Evolutionary conservation across 2,888 invertebrate species (phyloP).

Genomic region (Bruchidius siliquastri): DNA sequence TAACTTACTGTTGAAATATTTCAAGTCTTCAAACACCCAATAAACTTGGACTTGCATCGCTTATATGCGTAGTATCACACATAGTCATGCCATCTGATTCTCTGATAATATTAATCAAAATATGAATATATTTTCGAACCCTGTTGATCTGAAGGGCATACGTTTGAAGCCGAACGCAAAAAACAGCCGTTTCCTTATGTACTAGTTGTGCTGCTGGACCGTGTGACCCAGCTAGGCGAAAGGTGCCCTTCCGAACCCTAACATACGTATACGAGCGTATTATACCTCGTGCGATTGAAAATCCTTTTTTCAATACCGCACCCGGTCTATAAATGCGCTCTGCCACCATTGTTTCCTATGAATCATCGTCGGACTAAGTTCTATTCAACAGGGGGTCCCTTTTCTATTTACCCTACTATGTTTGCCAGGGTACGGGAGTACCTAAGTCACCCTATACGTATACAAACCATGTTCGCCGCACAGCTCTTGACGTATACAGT

Average conservation of each 20-base stretch:
- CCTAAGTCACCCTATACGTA: not conserved
- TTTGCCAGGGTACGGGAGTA: not conserved
- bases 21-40: no score
- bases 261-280: not conserved
- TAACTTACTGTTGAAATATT: no score
- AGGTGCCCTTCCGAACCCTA: not conserved
- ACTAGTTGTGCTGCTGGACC: not conserved
- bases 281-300: not conserved
- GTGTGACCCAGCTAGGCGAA: not conserved
- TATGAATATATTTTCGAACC: not conserved
- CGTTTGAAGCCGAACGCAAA: not conserved
- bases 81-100: no score
- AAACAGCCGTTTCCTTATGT: not conserved
- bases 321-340: not conserved
- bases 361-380: not conserved
- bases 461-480: not conserved
- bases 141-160: not conserved
- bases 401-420: not conserved
- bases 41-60: no score
- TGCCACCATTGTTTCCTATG: not conserved
- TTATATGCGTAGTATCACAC: no score
- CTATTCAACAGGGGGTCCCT: not conserved
- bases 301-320: not conserved
- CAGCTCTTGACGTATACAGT: not conserved
- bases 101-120: no score